phyloP scores from a whole-genome alignment of 1,140 invertebrate species.

The Muscidifurax raptorellus region DNA sequence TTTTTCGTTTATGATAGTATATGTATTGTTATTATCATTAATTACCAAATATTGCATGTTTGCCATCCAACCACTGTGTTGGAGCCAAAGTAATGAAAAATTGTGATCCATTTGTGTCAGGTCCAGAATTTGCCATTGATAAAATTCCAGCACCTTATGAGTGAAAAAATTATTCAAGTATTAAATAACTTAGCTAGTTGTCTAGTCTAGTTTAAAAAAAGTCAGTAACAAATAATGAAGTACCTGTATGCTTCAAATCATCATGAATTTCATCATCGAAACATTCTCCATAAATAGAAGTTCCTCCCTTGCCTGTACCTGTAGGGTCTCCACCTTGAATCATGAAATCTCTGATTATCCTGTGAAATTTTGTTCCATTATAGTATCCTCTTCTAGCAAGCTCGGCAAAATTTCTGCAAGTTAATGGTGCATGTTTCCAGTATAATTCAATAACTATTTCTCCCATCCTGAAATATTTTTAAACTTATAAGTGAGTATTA shows the following conservation, averaged over 20 bases:
- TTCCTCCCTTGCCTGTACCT: slow-evolving; percentile 94
- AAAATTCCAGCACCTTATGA: slow-evolving; percentile 84
- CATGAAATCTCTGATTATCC: slow-evolving; percentile 98
- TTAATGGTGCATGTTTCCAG: slow-evolving; percentile 97
- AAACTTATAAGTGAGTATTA: neutral
- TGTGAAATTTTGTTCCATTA: slow-evolving; percentile 96
- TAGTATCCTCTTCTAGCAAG: slow-evolving; percentile 94
- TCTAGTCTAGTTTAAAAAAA: neutral
- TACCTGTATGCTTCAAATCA: slow-evolving; percentile 95
- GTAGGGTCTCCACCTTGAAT: slow-evolving; percentile 97
- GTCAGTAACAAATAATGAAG: neutral
- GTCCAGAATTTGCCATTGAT: slow-evolving; percentile 95
- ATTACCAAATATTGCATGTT: slow-evolving; percentile 96
- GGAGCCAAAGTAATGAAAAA: slow-evolving; percentile 98
- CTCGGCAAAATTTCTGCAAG: slow-evolving; percentile 98
- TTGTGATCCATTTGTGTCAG: slow-evolving; percentile 97
- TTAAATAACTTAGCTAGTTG: neutral
- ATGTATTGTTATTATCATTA: neutral
- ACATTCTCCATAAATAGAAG: slow-evolving; percentile 95
- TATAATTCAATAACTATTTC: slow-evolving; percentile 94
- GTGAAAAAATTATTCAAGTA: neutral
- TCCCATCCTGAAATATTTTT: slow-evolving; percentile 88
- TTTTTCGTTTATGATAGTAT: neutral
- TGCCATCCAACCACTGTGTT: slow-evolving; percentile 98
- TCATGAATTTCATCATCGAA: slow-evolving; percentile 98